Percentiles rank a stretch among this genome's conserved stretches.
Conservation (phyloP, 2,797 vertebrate species). For the Bovichtus diacanthus region DNA sequence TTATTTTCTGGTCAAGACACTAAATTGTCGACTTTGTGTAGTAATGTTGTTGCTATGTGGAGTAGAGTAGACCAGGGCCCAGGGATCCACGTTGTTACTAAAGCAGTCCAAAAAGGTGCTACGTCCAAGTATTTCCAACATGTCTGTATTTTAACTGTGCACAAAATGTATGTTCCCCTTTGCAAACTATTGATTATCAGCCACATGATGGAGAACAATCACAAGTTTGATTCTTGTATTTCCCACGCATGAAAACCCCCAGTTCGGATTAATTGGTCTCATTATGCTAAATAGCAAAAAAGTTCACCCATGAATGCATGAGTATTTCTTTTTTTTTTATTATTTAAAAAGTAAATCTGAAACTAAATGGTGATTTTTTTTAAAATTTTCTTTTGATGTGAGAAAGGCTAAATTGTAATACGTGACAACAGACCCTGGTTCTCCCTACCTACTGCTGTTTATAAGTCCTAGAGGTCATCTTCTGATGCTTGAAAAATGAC, state of each 20-base stretch:
- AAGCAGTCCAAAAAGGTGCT: conserved; percentile 74
- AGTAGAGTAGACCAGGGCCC: conserved; percentile 85
- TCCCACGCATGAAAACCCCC: conserved; percentile 39
- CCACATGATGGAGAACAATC: conserved; percentile 17
- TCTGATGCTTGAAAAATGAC: conserved; percentile 77
- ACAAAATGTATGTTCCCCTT: conserved; percentile 51
- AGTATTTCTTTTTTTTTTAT: conserved; percentile 58
- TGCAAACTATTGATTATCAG: conserved; percentile 21
- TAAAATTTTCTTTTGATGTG: neutral
- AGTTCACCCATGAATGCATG: conserved; percentile 58
- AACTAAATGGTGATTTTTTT: conserved; percentile 15
- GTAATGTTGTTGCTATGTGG: conserved; percentile 87
- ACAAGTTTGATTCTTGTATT: conserved; percentile 30
- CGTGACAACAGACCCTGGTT: conserved; percentile 78
- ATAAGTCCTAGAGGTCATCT: conserved; percentile 79
- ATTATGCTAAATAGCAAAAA: conserved; percentile 30
- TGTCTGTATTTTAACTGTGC: conserved; percentile 62
- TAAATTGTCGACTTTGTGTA: conserved; percentile 85
- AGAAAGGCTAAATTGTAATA: conserved; percentile 50
- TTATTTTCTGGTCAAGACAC: conserved; percentile 83
- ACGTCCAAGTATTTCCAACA: conserved; percentile 66
- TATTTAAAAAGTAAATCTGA: conserved; percentile 56
- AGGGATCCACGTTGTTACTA: conserved; percentile 69
- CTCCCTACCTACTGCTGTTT: conserved; percentile 78
- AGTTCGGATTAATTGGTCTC: conserved; percentile 42